Base-by-base conservation (phyloP, 2,113 vertebrate genomes). In the Girardinichthys multiradiatus region DNA sequence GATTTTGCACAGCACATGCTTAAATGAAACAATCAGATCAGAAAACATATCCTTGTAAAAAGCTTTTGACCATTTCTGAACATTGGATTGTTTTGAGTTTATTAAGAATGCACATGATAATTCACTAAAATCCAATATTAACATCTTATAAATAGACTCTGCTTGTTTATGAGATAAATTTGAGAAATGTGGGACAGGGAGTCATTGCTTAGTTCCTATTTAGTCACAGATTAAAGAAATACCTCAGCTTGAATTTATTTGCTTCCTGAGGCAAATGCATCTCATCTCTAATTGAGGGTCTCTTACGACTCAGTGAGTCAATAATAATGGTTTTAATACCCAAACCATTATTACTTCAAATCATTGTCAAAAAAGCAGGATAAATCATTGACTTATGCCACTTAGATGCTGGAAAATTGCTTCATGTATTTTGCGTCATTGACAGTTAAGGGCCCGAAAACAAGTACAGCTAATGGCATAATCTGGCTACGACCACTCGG, bases 281-380 rank as follows among this genome's bases (percentile, higher is more conserved):
- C 83, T 85, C 77, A 64, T 62, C 42, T 64, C 79, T 91, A 89
- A 91, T 90, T 78, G 73, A 90, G 79, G 84, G 84, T 73, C 87
- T 86, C 78, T 68, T 83, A 69, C 63, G 65, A 90, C 89, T 87
- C 77, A 75, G 83, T 69, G 72, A 77, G 83, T 93, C 87, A 86
- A 91, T 93, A 93, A 88, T 91, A 91, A 93, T 86, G 76, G 85
- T 85, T 94, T 93, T 91, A 92, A 92, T 93, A 90, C 86, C 82
- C 80, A 85, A 72, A 79, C 73, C 71, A 84, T 85, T 89, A 87
- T 91, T 89, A 84, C 88, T 85, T 87, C 76, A 73, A 91, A 92
- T 93, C 77, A 89, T 87, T 91, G 89, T 93, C 88, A 81, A 89
- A 86, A 87, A 80, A 76, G 80, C 67, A 35, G 27, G 85, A 87